Percentiles rank a stretch among this genome's conserved stretches.
Evolutionary conservation across 2,113 vertebrate genomes (phyloP).

Genomic region (Tympanuchus pallidicinctus): DNA sequence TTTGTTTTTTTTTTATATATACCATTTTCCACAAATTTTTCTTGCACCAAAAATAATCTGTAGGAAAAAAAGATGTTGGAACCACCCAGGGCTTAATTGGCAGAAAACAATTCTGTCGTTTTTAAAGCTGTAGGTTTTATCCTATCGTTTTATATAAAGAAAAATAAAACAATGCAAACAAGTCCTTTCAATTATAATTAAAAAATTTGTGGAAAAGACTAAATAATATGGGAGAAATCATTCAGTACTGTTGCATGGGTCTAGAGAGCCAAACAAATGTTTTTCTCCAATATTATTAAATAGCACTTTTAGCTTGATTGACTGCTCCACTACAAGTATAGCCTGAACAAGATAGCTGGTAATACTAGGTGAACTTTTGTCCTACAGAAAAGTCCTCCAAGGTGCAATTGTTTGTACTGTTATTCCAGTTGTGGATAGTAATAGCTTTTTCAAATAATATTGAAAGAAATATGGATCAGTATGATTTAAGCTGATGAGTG

Average conservation of each 20-base stretch:
- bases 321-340: not conserved
- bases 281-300: not conserved
- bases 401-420: not conserved
- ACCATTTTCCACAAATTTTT: not conserved
- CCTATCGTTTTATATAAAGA: not conserved
- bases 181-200: not conserved
- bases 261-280: not conserved
- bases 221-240: not conserved
- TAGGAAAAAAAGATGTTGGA: not conserved
- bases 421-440: not conserved
- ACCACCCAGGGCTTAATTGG: not conserved
- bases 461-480: not conserved
- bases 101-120: not conserved
- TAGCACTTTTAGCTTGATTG: not conserved
- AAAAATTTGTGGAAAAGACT: not conserved
- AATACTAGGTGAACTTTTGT: not conserved
- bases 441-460: not conserved
- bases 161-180: not conserved
- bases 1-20: not conserved
- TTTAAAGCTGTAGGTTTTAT: not conserved
- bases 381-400: not conserved
- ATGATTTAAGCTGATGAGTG: not conserved
- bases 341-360: not conserved
- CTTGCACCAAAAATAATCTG: not conserved
- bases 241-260: not conserved